Base-by-base conservation (phyloP, 1,140 invertebrate species). In the Drosophila takahashii region DNA sequence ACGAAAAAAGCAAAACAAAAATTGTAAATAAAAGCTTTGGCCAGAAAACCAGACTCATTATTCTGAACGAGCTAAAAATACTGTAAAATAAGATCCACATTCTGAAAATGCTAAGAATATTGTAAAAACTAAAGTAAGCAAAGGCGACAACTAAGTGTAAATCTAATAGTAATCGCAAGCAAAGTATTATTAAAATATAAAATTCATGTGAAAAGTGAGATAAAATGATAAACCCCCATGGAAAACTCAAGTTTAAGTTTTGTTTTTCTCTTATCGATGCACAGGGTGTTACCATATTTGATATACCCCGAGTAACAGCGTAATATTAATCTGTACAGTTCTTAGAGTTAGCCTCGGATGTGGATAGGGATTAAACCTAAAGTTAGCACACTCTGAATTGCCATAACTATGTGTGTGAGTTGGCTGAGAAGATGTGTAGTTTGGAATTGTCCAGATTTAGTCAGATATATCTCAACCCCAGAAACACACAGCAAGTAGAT, bases 151-250 rank as follows among this genome's bases (percentile, higher is more conserved):
- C 42, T 87, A 79, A 76, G 36, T 86, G 83, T 87, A 87, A 79
- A 87, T 64, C 76, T 58, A 67, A 78, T 75, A 58, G 65, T 59
- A 77, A 73, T 61, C 51, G 65, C 81, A 81, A 81, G 67, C 71
- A 83, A 83, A 87, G 83, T 87, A 86, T 86, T 86, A 86, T 74
- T 87, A 86, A 86, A 81, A 60, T 84, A 84, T 76, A 71, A n/a
- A 51, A 76, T 50, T 71, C 39, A 56, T 67, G 71, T 79, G 76
- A 69, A 76, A 42, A 39, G 47, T 56, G 62, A 86, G 36, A 50
- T 22, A 66, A 62, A 77, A 50, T 5, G 47, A 50, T 22, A 70
- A 50, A 74, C 22, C n/a, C 34, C 34, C 39, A 64, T 52, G 67
- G 69, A 60, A 83, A 83, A 59, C 45, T 37, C 36, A 41, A 67